Conservation (phyloP, 2,113 vertebrate species). For the Myrmecobius fasciatus region DNA sequence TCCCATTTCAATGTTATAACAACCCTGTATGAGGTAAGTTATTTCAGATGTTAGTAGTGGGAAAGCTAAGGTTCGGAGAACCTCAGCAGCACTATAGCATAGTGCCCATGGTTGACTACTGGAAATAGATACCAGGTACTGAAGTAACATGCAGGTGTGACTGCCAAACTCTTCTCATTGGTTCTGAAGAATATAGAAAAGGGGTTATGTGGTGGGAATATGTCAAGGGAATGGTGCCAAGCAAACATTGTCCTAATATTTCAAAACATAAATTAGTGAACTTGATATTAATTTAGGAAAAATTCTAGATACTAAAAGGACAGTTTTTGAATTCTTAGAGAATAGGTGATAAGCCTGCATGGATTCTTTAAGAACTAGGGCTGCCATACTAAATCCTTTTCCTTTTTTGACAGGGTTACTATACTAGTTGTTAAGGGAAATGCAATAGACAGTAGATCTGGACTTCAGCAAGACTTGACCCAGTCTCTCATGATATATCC, state of each 20-base stretch:
- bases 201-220: no score
- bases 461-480: not conserved
- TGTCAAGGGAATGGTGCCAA: not conserved
- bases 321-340: not conserved
- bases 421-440: not conserved
- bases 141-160: not conserved
- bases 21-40: not conserved
- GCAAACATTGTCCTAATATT: not conserved
- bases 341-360: not conserved
- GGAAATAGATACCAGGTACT: not conserved
- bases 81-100: not conserved
- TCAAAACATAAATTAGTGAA: not conserved
- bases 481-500: not conserved
- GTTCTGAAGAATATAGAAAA: not conserved
- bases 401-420: not conserved
- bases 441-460: not conserved
- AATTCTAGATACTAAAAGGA: not conserved
- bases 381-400: not conserved
- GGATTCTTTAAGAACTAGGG: not conserved
- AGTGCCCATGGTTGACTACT: not conserved
- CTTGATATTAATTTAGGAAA: not conserved
- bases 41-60: not conserved
- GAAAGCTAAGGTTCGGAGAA: not conserved
- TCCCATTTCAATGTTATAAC: constrained; percentile 28
- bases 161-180: not conserved